Evolutionary conservation across 2,113 vertebrate species (phyloP), one percentile per base, ranked within the genome.

Genomic region (Psilopsiagon aymara): DNA sequence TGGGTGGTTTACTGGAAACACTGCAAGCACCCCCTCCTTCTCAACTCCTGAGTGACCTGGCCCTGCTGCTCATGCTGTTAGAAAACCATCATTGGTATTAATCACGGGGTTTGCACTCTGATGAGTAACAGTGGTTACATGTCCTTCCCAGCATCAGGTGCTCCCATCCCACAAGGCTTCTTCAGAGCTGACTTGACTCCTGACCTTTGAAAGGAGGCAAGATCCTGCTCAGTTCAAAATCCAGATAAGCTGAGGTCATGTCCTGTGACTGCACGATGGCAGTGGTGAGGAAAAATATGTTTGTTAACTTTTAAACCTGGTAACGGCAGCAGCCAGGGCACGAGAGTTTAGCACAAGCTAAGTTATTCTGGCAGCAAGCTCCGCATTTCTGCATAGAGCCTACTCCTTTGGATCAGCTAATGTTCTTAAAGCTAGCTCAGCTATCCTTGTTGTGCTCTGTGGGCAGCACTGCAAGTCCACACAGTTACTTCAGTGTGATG

Each of bases 341-440:
- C 24, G 17, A 41, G 44, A 83, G 41, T 27, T 62, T 11, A 55
- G 77, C 17, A n/a, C n/a, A 41, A 28, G 31, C 57, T 49, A 0
- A 0, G 10, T 33, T 41, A 17, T 13, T 87, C 60, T 82, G 53
- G 29, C 71, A 39, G 46, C 0, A 0, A 44, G 23, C 43, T 41
- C 67, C 0, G 0, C 35, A 59, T 18, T 53, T 44, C 57, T 86
- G 81, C 3, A 4, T 44, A 49, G 17, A 53, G n/a, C 52, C 63
- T 64, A n/a, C 37, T 79, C 16, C 75, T n/a, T 39, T 28, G 62
- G 35, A 47, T 63, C 55, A 39, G 82, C 41, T 82, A 24, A 33
- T 12, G 8, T 14, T 19, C n/a, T 68, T 12, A 53, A 24, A 31
- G 70, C 29, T 4, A 55, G 64, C 28, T 82, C 53, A 66, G 55